phyloP scores from a whole-genome alignment of 2,797 vertebrate genomes.

The Otus scops region DNA sequence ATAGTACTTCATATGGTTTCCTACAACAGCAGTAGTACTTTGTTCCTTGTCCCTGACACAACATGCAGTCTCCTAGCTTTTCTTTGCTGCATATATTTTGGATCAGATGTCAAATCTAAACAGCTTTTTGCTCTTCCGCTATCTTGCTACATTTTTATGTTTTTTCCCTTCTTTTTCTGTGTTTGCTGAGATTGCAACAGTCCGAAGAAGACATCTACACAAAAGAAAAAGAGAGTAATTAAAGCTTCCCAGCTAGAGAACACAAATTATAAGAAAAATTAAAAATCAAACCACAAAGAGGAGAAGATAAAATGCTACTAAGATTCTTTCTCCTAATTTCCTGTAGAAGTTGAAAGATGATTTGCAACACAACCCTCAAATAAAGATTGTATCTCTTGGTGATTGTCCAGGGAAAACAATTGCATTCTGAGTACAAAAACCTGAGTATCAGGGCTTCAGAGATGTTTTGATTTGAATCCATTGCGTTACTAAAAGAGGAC shows the following conservation, averaged over 20 bases:
- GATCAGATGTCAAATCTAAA: background rate
- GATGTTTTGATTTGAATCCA: background rate
- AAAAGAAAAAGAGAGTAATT: background rate
- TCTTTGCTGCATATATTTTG: background rate
- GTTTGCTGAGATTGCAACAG: background rate
- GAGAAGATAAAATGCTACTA: background rate
- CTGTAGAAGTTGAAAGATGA: background rate
- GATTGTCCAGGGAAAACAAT: background rate
- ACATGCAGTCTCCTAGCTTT: rapidly evolving
- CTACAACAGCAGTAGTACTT: background rate
- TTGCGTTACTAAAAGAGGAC: background rate
- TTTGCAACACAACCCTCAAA: background rate
- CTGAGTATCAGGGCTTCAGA: background rate
- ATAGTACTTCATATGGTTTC: background rate
- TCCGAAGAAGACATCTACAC: background rate
- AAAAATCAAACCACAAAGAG: background rate
- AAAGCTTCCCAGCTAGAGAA: background rate
- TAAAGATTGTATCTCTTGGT: background rate
- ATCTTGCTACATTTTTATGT: background rate
- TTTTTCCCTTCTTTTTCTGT: background rate
- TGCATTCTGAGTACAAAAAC: background rate
- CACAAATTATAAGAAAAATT: background rate
- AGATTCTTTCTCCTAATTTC: background rate
- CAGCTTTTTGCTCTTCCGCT: background rate
- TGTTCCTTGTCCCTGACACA: background rate